phyloP scores from a whole-genome alignment of 2,888 invertebrate genomes.

The Chydorus sphaericus region DNA sequence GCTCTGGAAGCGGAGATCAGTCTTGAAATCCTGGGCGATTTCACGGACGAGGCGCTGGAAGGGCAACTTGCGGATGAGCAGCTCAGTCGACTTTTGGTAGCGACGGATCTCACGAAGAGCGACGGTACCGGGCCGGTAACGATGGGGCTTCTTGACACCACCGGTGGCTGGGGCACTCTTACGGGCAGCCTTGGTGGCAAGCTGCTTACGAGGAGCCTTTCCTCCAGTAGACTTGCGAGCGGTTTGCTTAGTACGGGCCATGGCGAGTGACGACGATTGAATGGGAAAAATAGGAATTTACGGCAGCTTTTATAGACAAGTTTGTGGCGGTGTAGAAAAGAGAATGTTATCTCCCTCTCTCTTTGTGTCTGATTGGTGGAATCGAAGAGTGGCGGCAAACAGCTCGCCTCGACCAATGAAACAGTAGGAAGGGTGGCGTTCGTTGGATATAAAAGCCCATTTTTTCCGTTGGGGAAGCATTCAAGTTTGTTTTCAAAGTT shows the following conservation, averaged over 20 bases:
- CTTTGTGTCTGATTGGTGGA: no score
- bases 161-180: conserved; percentile 42
- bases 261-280: no score
- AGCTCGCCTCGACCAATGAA: no score
- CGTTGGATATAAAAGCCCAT: no score
- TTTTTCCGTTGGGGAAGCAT: no score
- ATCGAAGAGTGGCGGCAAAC: no score
- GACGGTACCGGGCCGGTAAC: conserved; percentile 35
- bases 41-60: conserved; percentile 24
- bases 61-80: conserved; percentile 33
- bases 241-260: conserved; percentile 97
- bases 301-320: no score
- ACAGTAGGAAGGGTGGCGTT: no score
- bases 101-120: conserved; percentile 37
- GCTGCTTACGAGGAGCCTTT: conserved; percentile 86
- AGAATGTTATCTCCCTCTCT: no score
- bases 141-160: conserved; percentile 37
- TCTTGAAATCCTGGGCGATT: conserved; percentile 29
- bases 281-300: no score
- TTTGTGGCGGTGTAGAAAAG: no score
- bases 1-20: conserved; percentile 15
- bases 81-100: conserved; percentile 36
- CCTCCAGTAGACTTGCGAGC: conserved; percentile 95
- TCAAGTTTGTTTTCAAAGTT: no score
- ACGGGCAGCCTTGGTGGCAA: conserved; percentile 85